phyloP scores from a whole-genome alignment of 1,140 invertebrate species.

The Papilio polyxenes region DNA sequence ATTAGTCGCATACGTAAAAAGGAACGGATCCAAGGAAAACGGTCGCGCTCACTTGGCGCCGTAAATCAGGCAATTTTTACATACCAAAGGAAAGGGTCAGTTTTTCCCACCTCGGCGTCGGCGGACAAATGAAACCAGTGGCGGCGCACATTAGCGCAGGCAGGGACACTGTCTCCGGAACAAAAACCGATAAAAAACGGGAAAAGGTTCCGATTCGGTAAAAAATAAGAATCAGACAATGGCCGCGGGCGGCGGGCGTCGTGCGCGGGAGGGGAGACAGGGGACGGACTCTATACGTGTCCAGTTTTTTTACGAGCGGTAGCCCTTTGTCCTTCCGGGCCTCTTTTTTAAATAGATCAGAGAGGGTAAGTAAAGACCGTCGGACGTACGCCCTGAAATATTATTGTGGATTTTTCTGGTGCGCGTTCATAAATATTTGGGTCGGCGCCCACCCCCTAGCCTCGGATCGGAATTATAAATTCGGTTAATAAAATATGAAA shows the following conservation, averaged over 20 bases:
- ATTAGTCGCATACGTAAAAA: slow-evolving; percentile 49
- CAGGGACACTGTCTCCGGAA: slow-evolving; percentile 69
- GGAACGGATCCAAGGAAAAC: slow-evolving; percentile 51
- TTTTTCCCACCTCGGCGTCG: slow-evolving; percentile 53
- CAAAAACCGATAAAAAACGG: slow-evolving; percentile 79
- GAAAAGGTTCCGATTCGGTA: slow-evolving; percentile 77
- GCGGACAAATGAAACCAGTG: slow-evolving; percentile 73
- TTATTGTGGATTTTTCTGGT: slow-evolving; percentile 80
- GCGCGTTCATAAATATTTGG: slow-evolving; percentile 79
- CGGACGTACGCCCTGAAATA: slow-evolving; percentile 77
- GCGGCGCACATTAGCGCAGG: slow-evolving; percentile 73
- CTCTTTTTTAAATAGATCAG: slow-evolving; percentile 80
- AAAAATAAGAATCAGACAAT: slow-evolving; percentile 80
- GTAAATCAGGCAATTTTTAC: slow-evolving; percentile 62
- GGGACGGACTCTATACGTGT: slow-evolving; percentile 73
- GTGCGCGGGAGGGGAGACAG: slow-evolving; percentile 31
- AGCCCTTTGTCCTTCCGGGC: slow-evolving; percentile 78
- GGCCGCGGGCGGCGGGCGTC: slow-evolving; percentile 50
- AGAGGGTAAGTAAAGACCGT: slow-evolving; percentile 74
- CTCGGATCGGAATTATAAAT: slow-evolving; percentile 79
- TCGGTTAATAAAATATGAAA: slow-evolving; percentile 80
- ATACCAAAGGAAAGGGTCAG: slow-evolving; percentile 58
- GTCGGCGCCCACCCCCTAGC: slow-evolving; percentile 50
- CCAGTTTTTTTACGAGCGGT: slow-evolving; percentile 77
- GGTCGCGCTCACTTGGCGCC: slow-evolving; percentile 40